Percentiles rank a stretch among this genome's conserved stretches.
These are phyloP conservation scores for Phortica magna DNA, from an alignment of 2,888 invertebrate genomes.

Conservation along the genomic window DNA sequence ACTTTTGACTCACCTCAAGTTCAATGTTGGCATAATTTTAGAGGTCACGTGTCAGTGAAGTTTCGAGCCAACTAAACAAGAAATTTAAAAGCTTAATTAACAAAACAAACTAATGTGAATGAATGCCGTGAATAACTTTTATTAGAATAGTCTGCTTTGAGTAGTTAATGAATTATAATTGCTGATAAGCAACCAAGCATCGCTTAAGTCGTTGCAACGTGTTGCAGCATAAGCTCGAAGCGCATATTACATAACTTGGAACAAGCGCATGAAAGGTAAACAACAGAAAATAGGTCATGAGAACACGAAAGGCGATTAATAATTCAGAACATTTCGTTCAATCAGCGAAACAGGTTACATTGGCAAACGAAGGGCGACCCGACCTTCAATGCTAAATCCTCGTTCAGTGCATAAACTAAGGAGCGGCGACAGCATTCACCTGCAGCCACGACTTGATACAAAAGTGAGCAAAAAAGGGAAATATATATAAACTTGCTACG, in stretches of 20 bases:
- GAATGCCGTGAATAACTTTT: too few species aligned
- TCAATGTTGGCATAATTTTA: slow-evolving; percentile 45
- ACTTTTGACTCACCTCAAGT: slow-evolving; percentile 55
- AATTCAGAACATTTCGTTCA: slow-evolving; percentile 63
- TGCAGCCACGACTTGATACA: slow-evolving; percentile 52
- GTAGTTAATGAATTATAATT: too few species aligned
- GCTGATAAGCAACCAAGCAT: too few species aligned
- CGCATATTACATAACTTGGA: slow-evolving; percentile 7
- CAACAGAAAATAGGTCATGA: slow-evolving; percentile 61
- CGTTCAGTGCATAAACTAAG: neutral
- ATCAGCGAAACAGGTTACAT: slow-evolving; percentile 57
- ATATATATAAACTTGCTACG: slow-evolving; percentile 19
- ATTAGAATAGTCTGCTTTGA: too few species aligned
- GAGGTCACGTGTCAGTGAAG: too few species aligned
- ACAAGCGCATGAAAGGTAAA: neutral
- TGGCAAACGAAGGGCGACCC: slow-evolving; percentile 21
- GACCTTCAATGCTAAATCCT: neutral
- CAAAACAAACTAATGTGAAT: too few species aligned
- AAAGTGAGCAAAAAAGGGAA: slow-evolving; percentile 43
- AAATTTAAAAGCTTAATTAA: too few species aligned
- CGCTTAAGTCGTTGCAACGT: too few species aligned
- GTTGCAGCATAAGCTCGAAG: neutral
- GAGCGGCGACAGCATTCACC: slow-evolving; percentile 10
- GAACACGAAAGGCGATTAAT: slow-evolving; percentile 58
- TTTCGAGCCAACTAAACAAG: too few species aligned